Evolutionary conservation across 2,888 invertebrate genomes (phyloP).

Genomic region (Acheta domesticus): DNA sequence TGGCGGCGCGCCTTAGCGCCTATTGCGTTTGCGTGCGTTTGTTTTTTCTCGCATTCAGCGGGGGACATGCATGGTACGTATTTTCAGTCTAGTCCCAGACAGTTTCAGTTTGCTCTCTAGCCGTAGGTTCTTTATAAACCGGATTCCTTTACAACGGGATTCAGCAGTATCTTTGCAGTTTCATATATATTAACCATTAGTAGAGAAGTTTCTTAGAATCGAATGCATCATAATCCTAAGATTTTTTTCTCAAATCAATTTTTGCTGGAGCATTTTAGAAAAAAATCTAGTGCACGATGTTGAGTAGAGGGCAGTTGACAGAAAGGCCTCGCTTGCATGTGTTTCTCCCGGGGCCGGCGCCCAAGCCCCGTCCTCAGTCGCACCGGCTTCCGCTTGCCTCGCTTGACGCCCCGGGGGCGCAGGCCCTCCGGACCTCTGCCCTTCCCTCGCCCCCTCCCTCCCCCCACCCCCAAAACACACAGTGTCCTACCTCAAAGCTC

Average conservation of each 20-base stretch:
- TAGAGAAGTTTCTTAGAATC: conserved; percentile 10
- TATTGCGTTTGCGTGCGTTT: background rate
- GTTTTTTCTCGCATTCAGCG: background rate
- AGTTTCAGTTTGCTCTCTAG: conserved; percentile 18
- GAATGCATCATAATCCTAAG: conserved; percentile 18
- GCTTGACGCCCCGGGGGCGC: background rate
- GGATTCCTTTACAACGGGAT: conserved; percentile 18
- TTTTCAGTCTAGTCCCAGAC: conserved; percentile 7
- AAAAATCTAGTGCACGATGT: conserved; percentile 18
- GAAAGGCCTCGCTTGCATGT: conserved; percentile 18
- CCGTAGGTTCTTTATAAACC: conserved; percentile 18
- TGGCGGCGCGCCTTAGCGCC: background rate
- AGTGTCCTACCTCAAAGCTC: background rate
- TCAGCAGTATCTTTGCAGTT: conserved; percentile 18
- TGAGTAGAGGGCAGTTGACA: conserved; percentile 18
- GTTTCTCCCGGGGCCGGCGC: conserved; percentile 6
- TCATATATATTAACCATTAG: conserved; percentile 10
- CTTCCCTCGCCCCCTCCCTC: background rate
- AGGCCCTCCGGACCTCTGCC: background rate
- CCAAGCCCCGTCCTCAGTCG: background rate
- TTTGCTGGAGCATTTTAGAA: conserved; percentile 18
- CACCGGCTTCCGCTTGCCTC: background rate
- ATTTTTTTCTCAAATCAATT: conserved; percentile 18
- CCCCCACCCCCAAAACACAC: background rate
- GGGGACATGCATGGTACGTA: conserved; percentile 9